Percentiles rank a stretch among this genome's conserved stretches.
Evolutionary conservation across 2,888 invertebrate species (phyloP).

Genomic region (Cataglyphis cursor): DNA sequence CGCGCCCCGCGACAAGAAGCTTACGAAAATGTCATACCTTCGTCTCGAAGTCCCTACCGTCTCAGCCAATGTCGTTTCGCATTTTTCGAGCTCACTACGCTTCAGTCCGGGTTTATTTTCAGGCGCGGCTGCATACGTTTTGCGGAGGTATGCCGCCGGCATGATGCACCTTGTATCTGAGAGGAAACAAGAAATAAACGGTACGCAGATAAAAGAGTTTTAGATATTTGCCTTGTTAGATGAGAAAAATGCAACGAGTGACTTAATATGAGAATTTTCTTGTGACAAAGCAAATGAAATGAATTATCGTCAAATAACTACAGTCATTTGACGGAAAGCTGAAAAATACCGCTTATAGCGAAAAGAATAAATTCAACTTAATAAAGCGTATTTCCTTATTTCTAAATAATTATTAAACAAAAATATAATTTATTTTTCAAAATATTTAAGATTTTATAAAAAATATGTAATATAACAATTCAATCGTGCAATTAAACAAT

Average conservation of each 20-base stretch:
- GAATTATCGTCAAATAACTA: background rate
- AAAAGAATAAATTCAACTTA: background rate
- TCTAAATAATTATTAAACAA: background rate
- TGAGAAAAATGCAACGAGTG: background rate
- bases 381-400: background rate
- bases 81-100: slow-evolving; percentile 56
- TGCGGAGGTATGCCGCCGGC: slow-evolving; percentile 21
- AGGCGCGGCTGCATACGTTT: slow-evolving; percentile 42
- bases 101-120: slow-evolving; percentile 53
- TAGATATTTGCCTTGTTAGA: slow-evolving; percentile 1
- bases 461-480: background rate
- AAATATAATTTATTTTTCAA: background rate
- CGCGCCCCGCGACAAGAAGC: slow-evolving; percentile 54
- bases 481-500: background rate
- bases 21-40: slow-evolving; percentile 70
- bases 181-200: slow-evolving; percentile 30
- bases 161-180: slow-evolving; percentile 33
- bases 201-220: slow-evolving; percentile 22
- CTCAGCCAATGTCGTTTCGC: slow-evolving; percentile 53
- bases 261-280: background rate
- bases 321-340: background rate
- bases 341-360: background rate
- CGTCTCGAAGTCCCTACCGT: slow-evolving; percentile 39
- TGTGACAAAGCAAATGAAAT: background rate
- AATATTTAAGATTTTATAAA: background rate